A percentile compares a stretch with the other conserved stretches of the same genome.
phyloP scores from a whole-genome alignment of 2,888 invertebrate genomes.

The Dryocosmus kuriphilus region DNA sequence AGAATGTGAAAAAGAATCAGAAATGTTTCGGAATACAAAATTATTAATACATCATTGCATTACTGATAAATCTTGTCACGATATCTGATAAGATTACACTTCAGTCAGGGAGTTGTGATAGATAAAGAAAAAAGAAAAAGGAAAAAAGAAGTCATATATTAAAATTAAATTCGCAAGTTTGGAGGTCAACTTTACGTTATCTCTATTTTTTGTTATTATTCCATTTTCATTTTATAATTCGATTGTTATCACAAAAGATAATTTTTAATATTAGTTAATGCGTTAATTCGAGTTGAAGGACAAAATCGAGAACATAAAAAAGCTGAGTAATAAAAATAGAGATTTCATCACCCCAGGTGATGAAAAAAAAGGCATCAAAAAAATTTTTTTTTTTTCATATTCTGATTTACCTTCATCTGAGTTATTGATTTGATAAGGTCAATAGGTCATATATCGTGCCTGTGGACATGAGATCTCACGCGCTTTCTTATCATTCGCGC shows the following conservation, averaged over 20 bases:
- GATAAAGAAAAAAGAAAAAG: too few relatives aligned
- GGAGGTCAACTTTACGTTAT: too few relatives aligned
- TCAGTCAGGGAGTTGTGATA: too few relatives aligned
- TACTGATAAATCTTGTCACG: too few relatives aligned
- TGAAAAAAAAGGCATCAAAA: too few relatives aligned
- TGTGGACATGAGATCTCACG: background rate
- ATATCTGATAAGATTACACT: too few relatives aligned
- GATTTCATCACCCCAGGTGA: conserved; percentile 5
- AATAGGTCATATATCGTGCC: conserved; percentile 3
- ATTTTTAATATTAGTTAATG: background rate
- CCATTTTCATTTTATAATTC: too few relatives aligned
- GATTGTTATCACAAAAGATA: background rate
- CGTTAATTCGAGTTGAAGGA: background rate
- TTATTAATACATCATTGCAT: too few relatives aligned
- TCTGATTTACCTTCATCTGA: background rate
- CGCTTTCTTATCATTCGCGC: conserved; percentile 18
- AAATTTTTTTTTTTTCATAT: background rate
- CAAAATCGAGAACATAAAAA: background rate
- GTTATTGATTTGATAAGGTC: conserved; percentile 19
- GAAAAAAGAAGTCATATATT: too few relatives aligned
- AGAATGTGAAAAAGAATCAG: background rate
- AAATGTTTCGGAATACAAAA: background rate
- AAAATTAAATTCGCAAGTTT: too few relatives aligned
- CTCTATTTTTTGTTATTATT: too few relatives aligned
- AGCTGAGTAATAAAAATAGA: conserved; percentile 13